These are phyloP conservation scores for Microdon myrmicae DNA, from an alignment of 2,888 invertebrate species.

Conservation along the genomic window DNA sequence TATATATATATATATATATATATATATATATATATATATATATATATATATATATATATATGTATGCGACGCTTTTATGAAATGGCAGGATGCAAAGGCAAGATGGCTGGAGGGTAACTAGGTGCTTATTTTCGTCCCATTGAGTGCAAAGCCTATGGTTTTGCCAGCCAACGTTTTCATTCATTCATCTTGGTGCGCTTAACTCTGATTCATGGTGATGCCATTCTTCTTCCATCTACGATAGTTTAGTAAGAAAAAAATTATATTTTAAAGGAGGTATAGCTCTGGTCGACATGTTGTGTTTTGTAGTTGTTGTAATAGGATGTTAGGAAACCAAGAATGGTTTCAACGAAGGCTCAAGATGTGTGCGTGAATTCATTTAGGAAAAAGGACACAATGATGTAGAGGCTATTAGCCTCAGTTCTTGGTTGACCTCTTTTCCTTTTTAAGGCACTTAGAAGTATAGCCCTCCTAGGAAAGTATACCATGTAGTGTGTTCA, in stretches of 20 bases:
- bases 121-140: constrained; percentile 32
- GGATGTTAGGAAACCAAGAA: not conserved
- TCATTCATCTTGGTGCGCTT: constrained; percentile 37
- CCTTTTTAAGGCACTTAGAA: too few relatives aligned
- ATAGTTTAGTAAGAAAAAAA: constrained; percentile 19
- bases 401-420: constrained; percentile 49
- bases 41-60: too few relatives aligned
- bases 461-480: too few relatives aligned
- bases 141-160: constrained; percentile 33
- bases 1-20: too few relatives aligned
- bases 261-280: constrained; percentile 28
- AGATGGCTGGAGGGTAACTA: too few relatives aligned
- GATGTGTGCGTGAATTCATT: not conserved
- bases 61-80: too few relatives aligned
- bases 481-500: too few relatives aligned
- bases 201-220: constrained; percentile 47
- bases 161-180: constrained; percentile 46
- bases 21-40: too few relatives aligned
- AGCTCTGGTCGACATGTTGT: constrained; percentile 23
- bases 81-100: too few relatives aligned
- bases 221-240: constrained; percentile 4
- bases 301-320: constrained; percentile 5
- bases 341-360: too few relatives aligned
- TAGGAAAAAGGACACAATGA: constrained; percentile 30
- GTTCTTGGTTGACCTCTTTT: constrained; percentile 43